These are phyloP conservation scores for Phalacrocorax brasilianus DNA, from an alignment of 2,113 vertebrate genomes.

Conservation along the genomic window DNA sequence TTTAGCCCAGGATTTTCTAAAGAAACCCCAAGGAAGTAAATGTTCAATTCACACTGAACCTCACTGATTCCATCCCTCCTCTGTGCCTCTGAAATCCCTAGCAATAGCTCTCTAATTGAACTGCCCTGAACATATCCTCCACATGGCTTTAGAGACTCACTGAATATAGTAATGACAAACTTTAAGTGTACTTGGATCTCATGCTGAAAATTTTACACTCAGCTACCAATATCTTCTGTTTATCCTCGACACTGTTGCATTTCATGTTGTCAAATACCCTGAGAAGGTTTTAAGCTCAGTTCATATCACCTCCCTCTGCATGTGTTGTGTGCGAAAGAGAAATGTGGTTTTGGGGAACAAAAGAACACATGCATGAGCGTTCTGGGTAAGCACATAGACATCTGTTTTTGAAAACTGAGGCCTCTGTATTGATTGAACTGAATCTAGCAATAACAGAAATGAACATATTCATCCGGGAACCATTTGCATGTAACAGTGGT, in stretches of 20 bases:
- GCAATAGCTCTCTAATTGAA: neutral
- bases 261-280: neutral
- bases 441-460: neutral
- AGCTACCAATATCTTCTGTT: neutral
- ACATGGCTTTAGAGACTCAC: neutral
- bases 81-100: neutral
- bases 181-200: neutral
- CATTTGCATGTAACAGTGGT: neutral
- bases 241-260: neutral
- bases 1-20: neutral
- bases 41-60: neutral
- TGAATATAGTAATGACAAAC: neutral
- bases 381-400: neutral
- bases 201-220: neutral
- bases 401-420: neutral
- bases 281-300: neutral
- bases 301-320: neutral
- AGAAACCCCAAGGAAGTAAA: neutral
- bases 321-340: neutral
- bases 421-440: neutral
- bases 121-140: neutral
- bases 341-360: neutral
- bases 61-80: neutral
- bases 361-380: neutral
- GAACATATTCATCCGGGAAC: rapidly evolving